Base-by-base conservation (phyloP, 2,113 vertebrate species). In the Phoxinus phoxinus region DNA sequence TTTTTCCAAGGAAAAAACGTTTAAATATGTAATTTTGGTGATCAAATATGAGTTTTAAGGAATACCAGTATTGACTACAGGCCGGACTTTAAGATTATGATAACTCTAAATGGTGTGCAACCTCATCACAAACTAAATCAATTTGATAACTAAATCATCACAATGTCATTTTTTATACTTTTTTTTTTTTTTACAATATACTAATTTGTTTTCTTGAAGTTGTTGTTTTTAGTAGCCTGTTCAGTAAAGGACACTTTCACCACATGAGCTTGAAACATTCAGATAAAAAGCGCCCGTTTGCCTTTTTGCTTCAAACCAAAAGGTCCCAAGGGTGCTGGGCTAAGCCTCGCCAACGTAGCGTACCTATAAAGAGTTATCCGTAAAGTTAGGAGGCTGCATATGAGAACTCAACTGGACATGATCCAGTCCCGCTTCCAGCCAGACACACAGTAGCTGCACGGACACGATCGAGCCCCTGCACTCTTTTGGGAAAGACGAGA, bases 381-480 rank as follows among this genome's bases (percentile, higher is more conserved):
- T 80, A 73, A 73, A 48, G 46, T 17, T 63, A 86, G 35, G 13
- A 74, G 48, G 56, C 51, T 77, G 30, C 44, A 37, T 13, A 19
- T 30, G 65, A 71, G 46, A 65, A 46, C 63, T 71, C 76, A 76
- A 51, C 51, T 59, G 84, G 76, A 53, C 8, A 41, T 1, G 46
- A 79, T 86, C 84, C 78, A 82, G 77, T 5, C 56, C 23, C 53
- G 35, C 77, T 80, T 17, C 61, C 63, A 78, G 53, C 48, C 86
- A 80, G 46, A 87, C 61, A 37, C 41, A 72, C 82, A 74, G 86
- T 72, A 73, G 86, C 83, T 53, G 13, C 8, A 32, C 59, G 44
- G n/a, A 80, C 35, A 46, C 78, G 76, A 37, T 32, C 53, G 76
- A 37, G 32, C 32, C 51, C 23, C 53, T 35, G 6, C 58, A 65